These are phyloP conservation scores for Chrysolina haemoptera DNA, from an alignment of 2,888 invertebrate genomes.

Conservation along the genomic window DNA sequence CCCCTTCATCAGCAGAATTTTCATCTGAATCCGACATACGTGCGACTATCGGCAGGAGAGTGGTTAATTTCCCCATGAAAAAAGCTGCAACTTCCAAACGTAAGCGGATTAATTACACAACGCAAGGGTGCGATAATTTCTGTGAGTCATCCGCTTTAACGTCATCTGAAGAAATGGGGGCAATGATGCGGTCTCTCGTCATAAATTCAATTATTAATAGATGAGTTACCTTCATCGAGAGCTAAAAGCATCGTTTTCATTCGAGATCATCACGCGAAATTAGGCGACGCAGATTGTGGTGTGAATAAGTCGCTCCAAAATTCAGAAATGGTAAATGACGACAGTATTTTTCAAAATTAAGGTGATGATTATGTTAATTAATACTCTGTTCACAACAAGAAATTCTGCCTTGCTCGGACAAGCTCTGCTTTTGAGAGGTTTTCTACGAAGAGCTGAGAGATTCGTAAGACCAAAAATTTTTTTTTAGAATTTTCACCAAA, in stretches of 20 bases:
- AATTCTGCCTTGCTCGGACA: too few species aligned
- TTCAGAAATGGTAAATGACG: too few species aligned
- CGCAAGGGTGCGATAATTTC: conserved; percentile 64
- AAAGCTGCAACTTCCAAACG: conserved; percentile 57
- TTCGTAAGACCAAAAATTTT: too few species aligned
- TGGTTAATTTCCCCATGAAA: conserved; percentile 41
- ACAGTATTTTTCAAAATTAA: too few species aligned
- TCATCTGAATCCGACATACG: conserved; percentile 14
- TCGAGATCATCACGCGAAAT: too few species aligned
- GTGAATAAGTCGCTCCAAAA: too few species aligned
- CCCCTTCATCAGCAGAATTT: not conserved
- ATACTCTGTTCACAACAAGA: too few species aligned
- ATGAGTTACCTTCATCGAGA: conserved; percentile 59
- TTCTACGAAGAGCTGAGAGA: too few species aligned
- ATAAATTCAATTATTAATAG: conserved; percentile 65
- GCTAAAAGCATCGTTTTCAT: not conserved
- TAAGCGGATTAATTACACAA: conserved; percentile 65
- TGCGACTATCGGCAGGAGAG: conserved; percentile 20
- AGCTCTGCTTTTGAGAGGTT: too few species aligned
- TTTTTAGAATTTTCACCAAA: too few species aligned
- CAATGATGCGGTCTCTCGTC: conserved; percentile 62
- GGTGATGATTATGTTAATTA: too few species aligned
- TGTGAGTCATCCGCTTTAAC: conserved; percentile 62
- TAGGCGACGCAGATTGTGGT: too few species aligned
- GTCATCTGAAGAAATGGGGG: conserved; percentile 65